Evolutionary conservation across 2,797 vertebrate species (phyloP).

Genomic region (Moxostoma hubbsi): DNA sequence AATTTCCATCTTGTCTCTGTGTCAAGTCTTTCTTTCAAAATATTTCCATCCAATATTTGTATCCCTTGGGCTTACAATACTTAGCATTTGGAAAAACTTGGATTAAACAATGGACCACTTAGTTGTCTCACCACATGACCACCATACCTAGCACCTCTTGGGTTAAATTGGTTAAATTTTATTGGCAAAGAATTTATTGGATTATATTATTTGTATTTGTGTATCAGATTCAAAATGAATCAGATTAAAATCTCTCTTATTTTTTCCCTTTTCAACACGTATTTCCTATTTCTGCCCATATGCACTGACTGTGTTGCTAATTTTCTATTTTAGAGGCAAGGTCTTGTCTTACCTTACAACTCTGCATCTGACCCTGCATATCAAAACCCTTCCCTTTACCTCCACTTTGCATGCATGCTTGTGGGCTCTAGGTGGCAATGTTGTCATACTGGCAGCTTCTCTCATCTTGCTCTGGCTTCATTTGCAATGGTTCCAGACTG

Average conservation of each 20-base stretch:
- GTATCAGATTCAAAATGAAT: neutral
- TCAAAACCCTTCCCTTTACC: neutral
- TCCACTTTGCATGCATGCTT: neutral
- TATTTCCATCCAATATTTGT: neutral
- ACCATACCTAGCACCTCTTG: constrained; percentile 47
- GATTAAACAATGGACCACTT: constrained; percentile 63
- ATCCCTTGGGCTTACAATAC: constrained; percentile 49
- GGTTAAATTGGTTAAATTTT: constrained; percentile 1
- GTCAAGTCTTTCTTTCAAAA: too few relatives aligned
- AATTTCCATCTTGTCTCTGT: too few relatives aligned
- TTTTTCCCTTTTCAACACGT: neutral
- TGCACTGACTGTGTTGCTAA: neutral
- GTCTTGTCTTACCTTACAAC: neutral
- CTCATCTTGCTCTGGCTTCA: neutral
- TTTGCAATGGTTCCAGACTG: neutral
- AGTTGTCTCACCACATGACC: constrained; percentile 69
- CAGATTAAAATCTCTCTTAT: neutral
- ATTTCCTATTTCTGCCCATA: neutral
- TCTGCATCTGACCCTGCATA: neutral
- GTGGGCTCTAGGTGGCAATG: constrained; percentile 76
- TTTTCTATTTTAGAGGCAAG: neutral
- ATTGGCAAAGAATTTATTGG: neutral
- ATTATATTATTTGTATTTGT: neutral
- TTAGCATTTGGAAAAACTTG: constrained; percentile 69
- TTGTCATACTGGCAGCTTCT: constrained; percentile 70